Evolutionary conservation across 2,888 invertebrate species (phyloP).

Genomic region (Heliconius charithonia): DNA sequence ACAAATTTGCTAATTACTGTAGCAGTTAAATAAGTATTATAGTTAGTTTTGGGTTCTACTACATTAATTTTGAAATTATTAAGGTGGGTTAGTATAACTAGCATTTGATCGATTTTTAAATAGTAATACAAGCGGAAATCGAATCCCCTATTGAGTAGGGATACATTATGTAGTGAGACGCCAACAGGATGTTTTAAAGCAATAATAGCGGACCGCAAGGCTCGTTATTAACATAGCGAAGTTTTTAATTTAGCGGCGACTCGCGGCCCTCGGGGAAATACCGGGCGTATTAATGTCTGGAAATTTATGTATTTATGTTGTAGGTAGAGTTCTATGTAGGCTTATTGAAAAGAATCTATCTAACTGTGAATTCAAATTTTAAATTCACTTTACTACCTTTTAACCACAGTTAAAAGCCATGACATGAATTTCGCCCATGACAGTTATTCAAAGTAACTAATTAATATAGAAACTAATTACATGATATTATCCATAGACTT

Average conservation of each 20-base stretch:
- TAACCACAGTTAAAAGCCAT: no score
- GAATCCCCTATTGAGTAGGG: not conserved
- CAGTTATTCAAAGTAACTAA: no score
- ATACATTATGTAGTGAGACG: not conserved
- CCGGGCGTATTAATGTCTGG: slow-evolving; percentile 45
- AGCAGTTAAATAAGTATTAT: no score
- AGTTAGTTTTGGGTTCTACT: no score
- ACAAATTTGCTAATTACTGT: no score
- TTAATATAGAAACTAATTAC: no score
- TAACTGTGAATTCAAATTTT: not conserved
- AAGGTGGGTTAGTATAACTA: no score
- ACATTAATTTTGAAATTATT: no score
- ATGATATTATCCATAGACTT: no score
- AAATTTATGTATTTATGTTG: slow-evolving; percentile 46
- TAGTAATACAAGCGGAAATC: not conserved
- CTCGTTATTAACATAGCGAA: slow-evolving; percentile 51
- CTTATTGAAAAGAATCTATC: not conserved
- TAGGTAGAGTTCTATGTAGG: not conserved
- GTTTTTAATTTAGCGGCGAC: slow-evolving; percentile 55
- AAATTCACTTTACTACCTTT: no score
- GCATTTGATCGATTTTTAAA: not conserved
- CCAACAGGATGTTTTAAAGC: not conserved
- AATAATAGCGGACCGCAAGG: slow-evolving; percentile 18
- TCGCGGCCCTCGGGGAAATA: slow-evolving; percentile 51
- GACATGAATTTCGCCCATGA: no score